Evolutionary conservation across 2,113 vertebrate species (phyloP), one percentile per base, ranked within the genome.

Genomic region (Labeo catla): DNA sequence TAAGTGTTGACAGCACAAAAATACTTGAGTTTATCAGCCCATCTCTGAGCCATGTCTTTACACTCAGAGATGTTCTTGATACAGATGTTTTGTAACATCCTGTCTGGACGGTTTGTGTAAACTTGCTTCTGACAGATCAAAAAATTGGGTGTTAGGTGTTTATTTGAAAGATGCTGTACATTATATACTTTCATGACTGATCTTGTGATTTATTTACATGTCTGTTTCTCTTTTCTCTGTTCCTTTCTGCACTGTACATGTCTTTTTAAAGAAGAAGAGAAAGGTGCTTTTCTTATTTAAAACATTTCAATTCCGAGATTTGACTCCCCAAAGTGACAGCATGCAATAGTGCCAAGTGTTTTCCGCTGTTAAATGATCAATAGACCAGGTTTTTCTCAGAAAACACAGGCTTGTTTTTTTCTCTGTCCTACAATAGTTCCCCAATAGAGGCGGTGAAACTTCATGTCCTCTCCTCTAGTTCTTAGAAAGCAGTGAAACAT

Each of bases 201-300:
- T 70, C 34, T 70, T 28, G 59, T 77, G 61, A 16, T 34, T 77
- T 81, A 45, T 59, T 76, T 57, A 77, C 63, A 54, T 83, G 61
- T 72, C 52, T 88, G 70, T 88, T 79, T 83, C 85, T 61, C 68
- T 36, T 83, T 54, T 83, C 85, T 61, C 68, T 36, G 76, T 63
- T 78, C 72, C 68, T 80, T 39, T 61, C 78, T 73, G 66, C 81
- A 59, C 68, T 81, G 79, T 81, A 81, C 79, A 61, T 79, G 57
- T 57, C 34, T 63, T 76, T 85, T 63, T 34, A 88, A 86, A 84
- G 84, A 82, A 49, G 81, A 86, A 68, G 78, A 85, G 80, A 72
- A 50, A 84, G 88, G 82, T 89, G 80, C 84, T 81, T 83, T 36
- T 83, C 76, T 88, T 45, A 72, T 43, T 66, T 50, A 21, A 80